Percentiles rank a stretch among this genome's conserved stretches.
phyloP scores from a whole-genome alignment of 2,888 invertebrate species.

The Subacronicta megacephala region DNA sequence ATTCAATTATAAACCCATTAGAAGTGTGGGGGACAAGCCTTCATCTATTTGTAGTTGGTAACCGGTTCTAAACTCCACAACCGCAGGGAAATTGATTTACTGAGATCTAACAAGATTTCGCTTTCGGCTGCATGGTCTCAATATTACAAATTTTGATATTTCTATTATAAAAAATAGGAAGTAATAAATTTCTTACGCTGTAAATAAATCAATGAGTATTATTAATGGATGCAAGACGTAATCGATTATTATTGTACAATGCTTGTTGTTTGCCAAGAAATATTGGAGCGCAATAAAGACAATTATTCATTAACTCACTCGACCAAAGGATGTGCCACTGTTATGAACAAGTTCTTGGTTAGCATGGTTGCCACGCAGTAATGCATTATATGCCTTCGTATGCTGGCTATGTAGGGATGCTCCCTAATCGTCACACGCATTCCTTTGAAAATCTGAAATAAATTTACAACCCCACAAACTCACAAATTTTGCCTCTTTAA shows the following conservation, averaged over 20 bases:
- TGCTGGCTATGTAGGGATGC: constrained; percentile 79
- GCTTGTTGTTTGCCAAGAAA: constrained; percentile 7
- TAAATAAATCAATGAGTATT: background rate
- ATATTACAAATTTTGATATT: background rate
- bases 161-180: too few relatives aligned
- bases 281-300: constrained; percentile 12
- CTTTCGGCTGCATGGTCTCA: background rate
- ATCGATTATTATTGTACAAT: constrained; percentile 11
- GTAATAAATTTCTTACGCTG: too few relatives aligned
- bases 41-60: background rate
- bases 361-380: constrained; percentile 72
- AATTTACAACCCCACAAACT: too few relatives aligned
- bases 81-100: constrained; percentile 5
- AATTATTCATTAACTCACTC: constrained; percentile 66
- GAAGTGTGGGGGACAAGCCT: background rate
- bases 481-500: too few relatives aligned
- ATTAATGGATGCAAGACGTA: constrained; percentile 29
- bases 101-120: background rate
- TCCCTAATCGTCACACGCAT: constrained; percentile 73
- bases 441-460: constrained; percentile 74
- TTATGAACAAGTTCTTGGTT: constrained; percentile 70
- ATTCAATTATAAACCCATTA: constrained; percentile 1
- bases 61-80: background rate
- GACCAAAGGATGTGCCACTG: constrained; percentile 76
- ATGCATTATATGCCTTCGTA: constrained; percentile 72